Evolutionary conservation across 2,797 vertebrate genomes (phyloP), one percentile per base, ranked within the genome.

Genomic region (Gallinago solitaria): DNA sequence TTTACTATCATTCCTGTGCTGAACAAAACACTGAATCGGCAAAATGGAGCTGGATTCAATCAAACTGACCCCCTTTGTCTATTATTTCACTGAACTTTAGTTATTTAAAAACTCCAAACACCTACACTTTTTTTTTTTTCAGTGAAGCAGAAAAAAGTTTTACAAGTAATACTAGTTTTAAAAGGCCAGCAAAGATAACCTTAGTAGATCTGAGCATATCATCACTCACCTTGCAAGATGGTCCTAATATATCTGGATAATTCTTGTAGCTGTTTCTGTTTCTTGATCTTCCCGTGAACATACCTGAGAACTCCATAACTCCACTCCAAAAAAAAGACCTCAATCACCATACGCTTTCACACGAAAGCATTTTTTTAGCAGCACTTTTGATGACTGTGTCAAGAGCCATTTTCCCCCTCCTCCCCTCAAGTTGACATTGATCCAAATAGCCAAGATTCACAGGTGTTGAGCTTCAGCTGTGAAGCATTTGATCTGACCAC

Each of bases 401-500:
- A 94, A 85, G 83, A 88, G 43, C 19, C 65, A 27, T 95, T 92
- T 79, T 16, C 7, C 35, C 21, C 20, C 90, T 94, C 75, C 86
- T 81, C 57, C 79, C 84, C 95, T 65, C 77, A 87, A 94, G 68
- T 7, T 96, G 92, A 94, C 95, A 74, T 47, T 53, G 67, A 96
- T 82, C 75, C 83, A 94, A 96, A 93, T 33, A 71, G 61, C 48
- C 43, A 90, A 84, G 89, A 89, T 92, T 84, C 48, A 51, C 95
- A 97, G 87, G 89, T 96, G 93, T 95, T 97, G 89, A 90, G 41
- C 90, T 94, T 96, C 89, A 93, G 80, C 75, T 92, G 54, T 83
- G 51, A 83, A 88, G 19, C 69, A 75, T 95, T 96, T 97, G 91
- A 96, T 95, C 89, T 96, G 64, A 80, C 95, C 94, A 96, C 96